These are phyloP conservation scores for Pseudachorutes palmiensis DNA, from an alignment of 1,140 invertebrate genomes.

Conservation along the genomic window DNA sequence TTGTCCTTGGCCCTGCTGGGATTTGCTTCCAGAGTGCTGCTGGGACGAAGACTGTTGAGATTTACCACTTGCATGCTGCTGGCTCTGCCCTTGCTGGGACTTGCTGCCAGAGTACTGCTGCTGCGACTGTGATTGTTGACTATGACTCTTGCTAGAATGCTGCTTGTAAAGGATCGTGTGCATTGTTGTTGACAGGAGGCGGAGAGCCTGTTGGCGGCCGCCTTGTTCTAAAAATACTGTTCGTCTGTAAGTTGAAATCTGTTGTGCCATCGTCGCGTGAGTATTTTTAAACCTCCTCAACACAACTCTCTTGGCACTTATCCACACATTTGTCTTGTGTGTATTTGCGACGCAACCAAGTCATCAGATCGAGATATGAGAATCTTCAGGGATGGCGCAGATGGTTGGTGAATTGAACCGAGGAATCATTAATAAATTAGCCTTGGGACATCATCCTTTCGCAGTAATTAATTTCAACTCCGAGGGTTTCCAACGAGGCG, in stretches of 20 bases:
- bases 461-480: not conserved
- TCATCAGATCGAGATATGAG: not conserved
- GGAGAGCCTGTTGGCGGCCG: not conserved
- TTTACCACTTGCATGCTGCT: not conserved
- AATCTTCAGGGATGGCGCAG: not conserved
- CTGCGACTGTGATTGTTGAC: not conserved
- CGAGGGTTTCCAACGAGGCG: too few relatives aligned
- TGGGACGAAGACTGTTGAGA: not conserved
- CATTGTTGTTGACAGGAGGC: conserved; percentile 6
- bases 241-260: not conserved
- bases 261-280: not conserved
- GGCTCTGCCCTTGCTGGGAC: not conserved
- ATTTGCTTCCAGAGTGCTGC: not conserved
- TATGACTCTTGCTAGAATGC: not conserved
- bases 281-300: not conserved
- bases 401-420: not conserved
- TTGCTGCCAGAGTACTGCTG: not conserved
- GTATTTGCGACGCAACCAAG: not conserved
- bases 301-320: not conserved
- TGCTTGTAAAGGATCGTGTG: not conserved
- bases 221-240: conserved; percentile 1
- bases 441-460: not conserved
- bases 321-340: not conserved
- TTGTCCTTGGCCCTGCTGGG: not conserved
- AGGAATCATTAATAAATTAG: not conserved